Percentiles rank a stretch among this genome's conserved stretches.
phyloP scores from a whole-genome alignment of 1,140 invertebrate species.

The Rhysida immarginata region DNA sequence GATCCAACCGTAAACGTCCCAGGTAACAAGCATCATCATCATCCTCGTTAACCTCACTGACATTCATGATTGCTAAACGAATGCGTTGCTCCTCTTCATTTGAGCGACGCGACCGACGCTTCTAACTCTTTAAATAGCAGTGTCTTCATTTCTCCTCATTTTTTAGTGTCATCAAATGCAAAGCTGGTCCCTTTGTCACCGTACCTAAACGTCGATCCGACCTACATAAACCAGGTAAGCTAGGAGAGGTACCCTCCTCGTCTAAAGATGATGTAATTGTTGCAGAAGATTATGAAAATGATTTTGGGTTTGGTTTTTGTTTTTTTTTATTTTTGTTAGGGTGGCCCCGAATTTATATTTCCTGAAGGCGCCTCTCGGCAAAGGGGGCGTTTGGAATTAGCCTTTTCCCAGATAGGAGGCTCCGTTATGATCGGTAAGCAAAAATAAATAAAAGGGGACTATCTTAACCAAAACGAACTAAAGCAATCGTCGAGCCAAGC shows the following conservation, averaged over 20 bases:
- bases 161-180: slow-evolving; percentile 24
- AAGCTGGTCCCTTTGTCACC: slow-evolving; percentile 46
- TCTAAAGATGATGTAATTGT: background rate
- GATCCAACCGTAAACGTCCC: slow-evolving; percentile 26
- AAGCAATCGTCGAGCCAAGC: too few species aligned
- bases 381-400: slow-evolving; percentile 68
- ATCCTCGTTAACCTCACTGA: slow-evolving; percentile 26
- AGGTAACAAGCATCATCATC: slow-evolving; percentile 24
- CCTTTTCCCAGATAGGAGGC: slow-evolving; percentile 83
- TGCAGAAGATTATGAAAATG: slow-evolving; percentile 3
- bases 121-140: slow-evolving; percentile 9
- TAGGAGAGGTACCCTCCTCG: background rate
- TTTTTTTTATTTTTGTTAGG: slow-evolving; percentile 13
- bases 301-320: slow-evolving; percentile 10
- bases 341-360: slow-evolving; percentile 73
- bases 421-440: slow-evolving; percentile 25
- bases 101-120: background rate
- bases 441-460: too few species aligned
- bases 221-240: slow-evolving; percentile 56
- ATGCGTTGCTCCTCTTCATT: background rate
- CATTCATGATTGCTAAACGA: background rate
- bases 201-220: slow-evolving; percentile 81
- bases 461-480: too few species aligned
- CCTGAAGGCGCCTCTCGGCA: slow-evolving; percentile 68
- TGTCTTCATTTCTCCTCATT: background rate